Evolutionary conservation across 2,113 vertebrate species (phyloP), one percentile per base, ranked within the genome.

Genomic region (Oryzias woworae): DNA sequence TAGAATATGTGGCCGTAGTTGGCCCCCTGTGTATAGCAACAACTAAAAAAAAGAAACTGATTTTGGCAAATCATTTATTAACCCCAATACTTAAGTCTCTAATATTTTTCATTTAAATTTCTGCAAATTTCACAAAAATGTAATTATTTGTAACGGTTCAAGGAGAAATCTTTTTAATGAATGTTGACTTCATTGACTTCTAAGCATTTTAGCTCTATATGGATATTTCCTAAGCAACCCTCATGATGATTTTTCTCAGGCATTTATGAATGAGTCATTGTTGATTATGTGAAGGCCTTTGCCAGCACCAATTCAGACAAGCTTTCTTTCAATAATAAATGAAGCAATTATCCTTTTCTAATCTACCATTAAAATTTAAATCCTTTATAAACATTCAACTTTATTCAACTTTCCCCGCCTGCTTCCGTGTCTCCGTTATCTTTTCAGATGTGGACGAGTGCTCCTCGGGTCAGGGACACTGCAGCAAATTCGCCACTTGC

Each of bases 391-490:
- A n/a, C 51, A 58, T 50, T 47, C 24, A 4, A 53, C 22, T 6
- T 3, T 64, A 58, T 50, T 47, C 24, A 4, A 53, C 22, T 6
- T 3, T 64, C 20, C n/a, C 68, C 79, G 49, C 82, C 62, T 71
- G 56, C 51, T 70, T 55, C 53, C 52, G 16, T 73, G 66, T 68
- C 76, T 78, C 68, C 42, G 46, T 66, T 77, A 58, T 81, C 60
- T 86, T 20, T 86, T 86, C 91, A 98, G 97, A 99, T 77, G 87
- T 97, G 76, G 94, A 98, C 44, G 97, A 99, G 79, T 98, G 97
- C 63, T 83, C 91, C 54, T 90, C 92, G 12, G 93, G 93, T 26
- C 93, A 90, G 70, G 90, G 94, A 81, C 93, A 91, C 12, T 99
- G 97, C 84, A 90, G 93, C 73, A 68, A 77, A 60, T 93, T 90